A percentile compares a stretch with the other conserved stretches of the same genome.
phyloP scores from a whole-genome alignment of 2,888 invertebrate species.

The Lasioglossum vierecki region DNA sequence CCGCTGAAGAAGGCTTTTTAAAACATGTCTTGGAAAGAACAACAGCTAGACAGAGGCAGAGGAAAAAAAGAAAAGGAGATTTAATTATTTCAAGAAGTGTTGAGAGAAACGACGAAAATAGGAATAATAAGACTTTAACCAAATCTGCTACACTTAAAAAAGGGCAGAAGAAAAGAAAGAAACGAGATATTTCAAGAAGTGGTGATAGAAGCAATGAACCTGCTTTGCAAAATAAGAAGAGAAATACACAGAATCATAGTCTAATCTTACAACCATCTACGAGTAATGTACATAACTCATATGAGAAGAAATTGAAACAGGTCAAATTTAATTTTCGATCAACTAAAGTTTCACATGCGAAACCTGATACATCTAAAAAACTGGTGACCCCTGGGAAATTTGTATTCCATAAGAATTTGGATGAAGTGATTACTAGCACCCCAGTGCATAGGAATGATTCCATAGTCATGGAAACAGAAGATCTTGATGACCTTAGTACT shows the following conservation, averaged over 20 bases:
- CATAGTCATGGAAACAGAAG: not conserved
- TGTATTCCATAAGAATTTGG: not conserved
- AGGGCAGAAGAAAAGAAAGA: not conserved
- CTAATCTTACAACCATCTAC: not conserved
- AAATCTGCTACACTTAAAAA: not conserved
- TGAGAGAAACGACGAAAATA: not conserved
- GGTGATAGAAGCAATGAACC: not conserved
- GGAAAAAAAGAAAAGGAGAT: not conserved
- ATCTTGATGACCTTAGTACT: slow-evolving; percentile 29
- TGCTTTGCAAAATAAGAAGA: not conserved
- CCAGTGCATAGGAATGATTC: slow-evolving; percentile 14
- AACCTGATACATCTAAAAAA: no score
- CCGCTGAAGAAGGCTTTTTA: slow-evolving; percentile 39
- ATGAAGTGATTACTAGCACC: slow-evolving; percentile 51
- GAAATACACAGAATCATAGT: not conserved
- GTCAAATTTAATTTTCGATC: slow-evolving; percentile 37
- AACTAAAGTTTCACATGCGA: not conserved
- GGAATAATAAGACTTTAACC: not conserved
- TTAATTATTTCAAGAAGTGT: not conserved
- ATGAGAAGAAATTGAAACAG: slow-evolving; percentile 36
- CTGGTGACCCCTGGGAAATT: not conserved
- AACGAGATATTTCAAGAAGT: not conserved
- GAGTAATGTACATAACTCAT: not conserved
- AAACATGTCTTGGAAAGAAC: not conserved
- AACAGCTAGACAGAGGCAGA: not conserved